Percentiles rank a stretch among this genome's conserved stretches.
These are phyloP conservation scores for Eretmocerus hayati DNA, from an alignment of 2,888 invertebrate genomes.

Conservation along the genomic window DNA sequence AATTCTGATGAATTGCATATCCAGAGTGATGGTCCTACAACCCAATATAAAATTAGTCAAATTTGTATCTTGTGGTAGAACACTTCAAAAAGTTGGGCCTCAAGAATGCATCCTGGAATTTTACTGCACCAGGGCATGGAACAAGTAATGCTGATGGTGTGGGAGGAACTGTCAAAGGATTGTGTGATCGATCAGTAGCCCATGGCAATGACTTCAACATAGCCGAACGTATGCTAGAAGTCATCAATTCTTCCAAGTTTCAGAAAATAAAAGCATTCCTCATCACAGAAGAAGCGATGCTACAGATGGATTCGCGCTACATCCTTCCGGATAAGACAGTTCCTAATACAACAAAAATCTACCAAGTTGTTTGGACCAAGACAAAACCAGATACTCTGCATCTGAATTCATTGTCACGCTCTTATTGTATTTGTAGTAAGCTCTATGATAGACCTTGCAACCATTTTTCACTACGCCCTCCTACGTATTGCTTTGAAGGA, in stretches of 20 bases:
- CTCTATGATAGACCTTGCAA: neutral
- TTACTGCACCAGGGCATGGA: conserved; percentile 15
- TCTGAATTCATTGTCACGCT: neutral
- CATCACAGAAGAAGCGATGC: neutral
- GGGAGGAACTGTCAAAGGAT: conserved; percentile 9
- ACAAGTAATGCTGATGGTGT: conserved; percentile 14
- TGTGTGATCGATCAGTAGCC: conserved; percentile 13
- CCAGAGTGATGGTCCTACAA: conserved; percentile 11
- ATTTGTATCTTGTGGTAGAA: conserved; percentile 12
- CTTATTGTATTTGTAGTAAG: neutral
- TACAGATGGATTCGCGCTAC: neutral
- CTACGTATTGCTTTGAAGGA: neutral
- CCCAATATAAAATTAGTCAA: conserved; percentile 6
- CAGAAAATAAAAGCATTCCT: neutral
- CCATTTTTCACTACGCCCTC: neutral
- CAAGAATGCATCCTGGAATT: conserved; percentile 12
- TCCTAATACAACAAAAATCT: neutral
- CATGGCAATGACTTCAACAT: conserved; percentile 3
- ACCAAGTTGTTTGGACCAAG: neutral
- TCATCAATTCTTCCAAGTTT: neutral
- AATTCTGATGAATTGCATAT: conserved; percentile 4
- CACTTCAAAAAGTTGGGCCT: conserved; percentile 7
- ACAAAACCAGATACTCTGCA: neutral
- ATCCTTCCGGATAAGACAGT: neutral
- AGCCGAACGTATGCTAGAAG: neutral